Conservation (phyloP, 2,113 vertebrate genomes). For the Helogale parvula region DNA sequence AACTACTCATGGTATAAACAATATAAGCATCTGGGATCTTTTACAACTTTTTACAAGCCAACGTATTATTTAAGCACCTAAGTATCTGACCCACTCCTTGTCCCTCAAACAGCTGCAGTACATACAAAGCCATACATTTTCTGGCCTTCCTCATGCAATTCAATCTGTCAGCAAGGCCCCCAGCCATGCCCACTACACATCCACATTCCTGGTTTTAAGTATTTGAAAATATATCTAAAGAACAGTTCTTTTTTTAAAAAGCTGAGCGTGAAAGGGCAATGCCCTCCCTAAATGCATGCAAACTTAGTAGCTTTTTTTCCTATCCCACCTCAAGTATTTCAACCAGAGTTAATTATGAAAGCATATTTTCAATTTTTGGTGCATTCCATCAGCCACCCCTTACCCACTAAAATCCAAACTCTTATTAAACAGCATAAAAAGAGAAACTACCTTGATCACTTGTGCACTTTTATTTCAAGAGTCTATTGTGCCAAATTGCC, state of each 20-base stretch:
- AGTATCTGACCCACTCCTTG: neutral
- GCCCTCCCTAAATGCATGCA: neutral
- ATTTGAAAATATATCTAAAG: neutral
- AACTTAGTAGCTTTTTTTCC: neutral
- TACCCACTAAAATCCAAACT: constrained; percentile 15
- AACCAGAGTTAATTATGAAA: constrained; percentile 12
- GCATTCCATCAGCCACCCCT: neutral
- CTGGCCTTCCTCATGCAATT: neutral
- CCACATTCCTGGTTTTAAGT: neutral
- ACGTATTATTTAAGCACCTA: neutral
- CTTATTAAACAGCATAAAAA: neutral
- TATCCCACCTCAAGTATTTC: neutral
- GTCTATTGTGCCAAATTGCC: neutral
- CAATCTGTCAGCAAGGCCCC: neutral
- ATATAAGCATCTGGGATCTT: neutral
- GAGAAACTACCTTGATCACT: neutral
- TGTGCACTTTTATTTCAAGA: neutral
- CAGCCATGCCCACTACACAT: neutral
- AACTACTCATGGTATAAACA: neutral
- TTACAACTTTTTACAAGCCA: neutral
- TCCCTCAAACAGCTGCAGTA: neutral
- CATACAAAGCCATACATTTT: neutral
- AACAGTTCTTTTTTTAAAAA: neutral
- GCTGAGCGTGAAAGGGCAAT: neutral
- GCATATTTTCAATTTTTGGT: neutral